Percentiles rank a stretch among this genome's conserved stretches.
phyloP scores from a whole-genome alignment of 2,888 invertebrate genomes.

The Chironomus riparius region DNA sequence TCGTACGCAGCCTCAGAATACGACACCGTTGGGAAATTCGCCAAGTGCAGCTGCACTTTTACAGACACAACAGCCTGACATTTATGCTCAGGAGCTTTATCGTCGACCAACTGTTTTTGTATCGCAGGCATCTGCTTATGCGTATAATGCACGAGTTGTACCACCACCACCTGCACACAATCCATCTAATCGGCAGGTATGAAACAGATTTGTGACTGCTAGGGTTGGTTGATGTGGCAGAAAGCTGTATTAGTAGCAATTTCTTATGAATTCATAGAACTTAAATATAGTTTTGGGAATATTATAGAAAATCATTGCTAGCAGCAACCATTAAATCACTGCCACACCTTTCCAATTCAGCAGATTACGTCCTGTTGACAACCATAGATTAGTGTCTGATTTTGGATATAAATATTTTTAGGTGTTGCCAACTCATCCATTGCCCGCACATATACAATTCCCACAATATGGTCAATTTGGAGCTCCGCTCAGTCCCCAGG shows the following conservation, averaged over 20 bases:
- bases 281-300: no score
- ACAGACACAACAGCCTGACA: constrained; percentile 35
- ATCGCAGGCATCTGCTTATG: constrained; percentile 45
- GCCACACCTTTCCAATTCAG: not conserved
- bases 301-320: no score
- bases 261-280: no score
- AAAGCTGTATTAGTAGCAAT: no score
- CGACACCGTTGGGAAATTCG: constrained; percentile 43
- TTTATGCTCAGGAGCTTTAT: constrained; percentile 49
- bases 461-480: constrained; percentile 52
- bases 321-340: not conserved
- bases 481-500: constrained; percentile 42
- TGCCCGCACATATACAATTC: constrained; percentile 75
- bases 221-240: no score
- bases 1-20: constrained; percentile 40
- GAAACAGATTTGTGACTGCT: no score
- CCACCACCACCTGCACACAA: constrained; percentile 43
- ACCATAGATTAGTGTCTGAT: no score
- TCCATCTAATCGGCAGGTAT: constrained; percentile 43
- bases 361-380: no score
- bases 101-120: constrained; percentile 61
- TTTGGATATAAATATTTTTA: constrained; percentile 36
- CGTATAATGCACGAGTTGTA: constrained; percentile 37
- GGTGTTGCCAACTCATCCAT: constrained; percentile 59
- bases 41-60: constrained; percentile 30